phyloP scores from a whole-genome alignment of 2,888 invertebrate species.

The Brachylomia viminalis region DNA sequence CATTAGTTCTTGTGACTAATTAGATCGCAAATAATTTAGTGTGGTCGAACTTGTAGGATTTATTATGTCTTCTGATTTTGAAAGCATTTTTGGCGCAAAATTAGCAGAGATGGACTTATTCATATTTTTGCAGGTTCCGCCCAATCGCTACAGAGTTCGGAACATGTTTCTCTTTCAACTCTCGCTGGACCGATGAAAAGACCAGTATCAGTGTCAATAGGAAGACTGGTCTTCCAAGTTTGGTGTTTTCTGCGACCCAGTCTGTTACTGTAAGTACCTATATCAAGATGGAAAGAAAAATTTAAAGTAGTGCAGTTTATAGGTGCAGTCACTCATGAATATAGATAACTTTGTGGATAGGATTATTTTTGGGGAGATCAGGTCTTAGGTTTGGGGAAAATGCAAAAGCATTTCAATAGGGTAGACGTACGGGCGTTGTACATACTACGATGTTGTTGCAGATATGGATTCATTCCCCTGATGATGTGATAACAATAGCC shows the following conservation, averaged over 20 bases:
- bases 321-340: not conserved
- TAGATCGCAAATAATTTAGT: not conserved
- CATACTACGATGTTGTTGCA: conserved; percentile 72
- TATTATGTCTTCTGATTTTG: not conserved
- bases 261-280: conserved; percentile 83
- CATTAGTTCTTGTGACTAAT: conserved; percentile 18
- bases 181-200: conserved; percentile 72
- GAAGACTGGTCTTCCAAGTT: conserved; percentile 84
- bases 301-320: not conserved
- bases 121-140: conserved; percentile 74
- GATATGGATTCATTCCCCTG: conserved; percentile 91
- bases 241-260: conserved; percentile 85
- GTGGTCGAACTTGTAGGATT: not conserved
- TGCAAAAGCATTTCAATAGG: not conserved
- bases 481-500: conserved; percentile 89
- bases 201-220: conserved; percentile 82
- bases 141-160: conserved; percentile 84
- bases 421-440: too few species aligned
- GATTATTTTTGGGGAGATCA: not conserved
- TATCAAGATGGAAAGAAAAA: not conserved
- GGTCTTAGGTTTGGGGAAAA: not conserved
- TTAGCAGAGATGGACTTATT: not conserved
- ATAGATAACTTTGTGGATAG: too few species aligned
- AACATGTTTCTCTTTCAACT: conserved; percentile 84
- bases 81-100: not conserved